Conservation (phyloP, 2,888 invertebrate genomes). For the Drosophila monieri region DNA sequence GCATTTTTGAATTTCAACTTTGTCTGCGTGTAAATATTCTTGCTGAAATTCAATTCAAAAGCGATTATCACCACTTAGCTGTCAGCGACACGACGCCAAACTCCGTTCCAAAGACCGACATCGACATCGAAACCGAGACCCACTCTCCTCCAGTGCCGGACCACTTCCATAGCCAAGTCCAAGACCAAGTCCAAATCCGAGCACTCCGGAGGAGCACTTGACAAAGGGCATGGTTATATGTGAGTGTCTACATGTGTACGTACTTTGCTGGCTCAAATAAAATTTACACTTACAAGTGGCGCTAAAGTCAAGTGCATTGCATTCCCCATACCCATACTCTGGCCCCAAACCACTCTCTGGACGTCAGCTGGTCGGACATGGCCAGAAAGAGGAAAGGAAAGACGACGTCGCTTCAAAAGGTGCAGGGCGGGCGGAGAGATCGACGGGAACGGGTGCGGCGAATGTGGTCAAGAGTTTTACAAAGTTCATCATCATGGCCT, state of each 20-base stretch:
- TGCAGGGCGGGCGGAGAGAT: background rate
- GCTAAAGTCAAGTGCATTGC: slow-evolving; percentile 73
- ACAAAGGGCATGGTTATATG: slow-evolving; percentile 43
- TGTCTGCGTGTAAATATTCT: slow-evolving; percentile 68
- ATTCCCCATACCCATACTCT: slow-evolving; percentile 22
- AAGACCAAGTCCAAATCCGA: slow-evolving; percentile 33
- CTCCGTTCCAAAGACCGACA: slow-evolving; percentile 16
- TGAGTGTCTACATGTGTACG: slow-evolving; percentile 25
- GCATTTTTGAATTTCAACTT: slow-evolving; percentile 74
- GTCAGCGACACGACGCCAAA: slow-evolving; percentile 74
- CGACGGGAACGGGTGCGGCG: slow-evolving; percentile 46
- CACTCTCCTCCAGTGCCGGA: slow-evolving; percentile 18
- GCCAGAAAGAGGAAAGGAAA: slow-evolving; percentile 53
- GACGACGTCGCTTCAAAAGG: slow-evolving; percentile 11
- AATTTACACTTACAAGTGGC: slow-evolving; percentile 79
- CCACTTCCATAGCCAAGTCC: slow-evolving; percentile 9
- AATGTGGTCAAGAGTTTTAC: slow-evolving; percentile 75
- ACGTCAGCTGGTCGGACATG: slow-evolving; percentile 73
- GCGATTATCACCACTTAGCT: slow-evolving; percentile 79
- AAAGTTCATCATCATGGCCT: slow-evolving; percentile 72
- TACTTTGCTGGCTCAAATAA: slow-evolving; percentile 57
- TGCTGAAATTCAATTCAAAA: slow-evolving; percentile 75
- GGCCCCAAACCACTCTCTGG: slow-evolving; percentile 15
- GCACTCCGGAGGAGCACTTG: slow-evolving; percentile 43
- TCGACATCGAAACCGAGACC: slow-evolving; percentile 40